A percentile compares a stretch with the other conserved stretches of the same genome.
phyloP scores from a whole-genome alignment of 2,888 invertebrate genomes.

The Tetropium fuscum region DNA sequence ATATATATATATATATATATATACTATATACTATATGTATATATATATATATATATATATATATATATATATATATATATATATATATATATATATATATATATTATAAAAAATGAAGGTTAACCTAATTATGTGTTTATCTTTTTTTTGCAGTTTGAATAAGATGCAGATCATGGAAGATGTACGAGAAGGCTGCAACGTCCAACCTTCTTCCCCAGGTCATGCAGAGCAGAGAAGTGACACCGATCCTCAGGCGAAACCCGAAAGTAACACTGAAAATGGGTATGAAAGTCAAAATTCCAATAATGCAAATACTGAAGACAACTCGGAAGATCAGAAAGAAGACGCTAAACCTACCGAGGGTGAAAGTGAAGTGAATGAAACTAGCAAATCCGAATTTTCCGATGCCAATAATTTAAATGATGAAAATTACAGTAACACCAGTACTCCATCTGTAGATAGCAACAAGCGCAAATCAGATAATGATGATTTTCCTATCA shows the following conservation, averaged over 20 bases:
- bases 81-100: background rate
- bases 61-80: background rate
- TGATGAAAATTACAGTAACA: constrained; percentile 46
- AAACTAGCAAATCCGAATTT: constrained; percentile 32
- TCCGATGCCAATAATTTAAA: constrained; percentile 36
- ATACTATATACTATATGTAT: background rate
- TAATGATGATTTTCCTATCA: constrained; percentile 53
- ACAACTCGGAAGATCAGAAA: constrained; percentile 30
- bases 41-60: background rate
- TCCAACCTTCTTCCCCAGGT: constrained; percentile 63
- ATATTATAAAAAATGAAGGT: background rate
- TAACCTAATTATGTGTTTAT: background rate
- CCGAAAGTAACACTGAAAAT: constrained; percentile 41
- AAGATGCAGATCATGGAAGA: constrained; percentile 74
- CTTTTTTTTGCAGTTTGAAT: constrained; percentile 67
- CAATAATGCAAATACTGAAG: constrained; percentile 30
- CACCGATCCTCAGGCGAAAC: constrained; percentile 38
- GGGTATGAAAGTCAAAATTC: constrained; percentile 37
- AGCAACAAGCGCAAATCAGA: constrained; percentile 46
- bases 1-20: too few species aligned
- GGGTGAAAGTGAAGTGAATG: constrained; percentile 33
- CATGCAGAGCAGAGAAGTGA: constrained; percentile 61
- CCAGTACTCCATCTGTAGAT: constrained; percentile 39
- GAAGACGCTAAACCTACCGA: constrained; percentile 37
- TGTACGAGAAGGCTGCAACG: constrained; percentile 65